A percentile compares a stretch with the other conserved stretches of the same genome.
phyloP scores from a whole-genome alignment of 92 coral and sea anemone genomes.

The Umimayanthus kanabou region DNA sequence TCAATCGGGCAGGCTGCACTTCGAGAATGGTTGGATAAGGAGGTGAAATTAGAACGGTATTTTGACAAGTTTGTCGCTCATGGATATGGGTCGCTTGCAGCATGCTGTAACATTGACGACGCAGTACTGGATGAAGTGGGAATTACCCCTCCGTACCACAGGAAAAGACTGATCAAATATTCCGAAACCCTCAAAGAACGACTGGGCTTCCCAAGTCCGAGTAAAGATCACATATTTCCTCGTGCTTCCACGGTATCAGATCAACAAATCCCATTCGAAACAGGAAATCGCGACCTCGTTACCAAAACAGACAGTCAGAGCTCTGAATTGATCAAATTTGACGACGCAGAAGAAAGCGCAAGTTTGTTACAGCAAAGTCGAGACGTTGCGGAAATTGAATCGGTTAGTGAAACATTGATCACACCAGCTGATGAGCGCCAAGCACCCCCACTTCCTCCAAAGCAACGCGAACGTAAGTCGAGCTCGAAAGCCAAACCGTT shows the following conservation, averaged over 20 bases:
- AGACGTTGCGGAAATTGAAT: slow-evolving; percentile 5
- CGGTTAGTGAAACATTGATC: neutral
- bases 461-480: slow-evolving; percentile 5
- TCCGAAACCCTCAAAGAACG: slow-evolving; percentile 64
- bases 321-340: neutral
- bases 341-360: neutral
- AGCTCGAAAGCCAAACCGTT: slow-evolving; percentile 37
- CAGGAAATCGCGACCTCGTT: slow-evolving; percentile 46
- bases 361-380: neutral
- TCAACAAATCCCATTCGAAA: slow-evolving; percentile 37
- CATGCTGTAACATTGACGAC: slow-evolving; percentile 66
- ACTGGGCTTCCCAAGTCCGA: slow-evolving; percentile 37
- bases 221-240: slow-evolving; percentile 21
- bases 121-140: slow-evolving; percentile 72
- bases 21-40: slow-evolving; percentile 85
- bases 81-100: slow-evolving; percentile 74
- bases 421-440: neutral
- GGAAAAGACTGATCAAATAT: slow-evolving; percentile 75
- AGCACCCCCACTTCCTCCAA: slow-evolving; percentile 61
- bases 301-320: slow-evolving; percentile 36
- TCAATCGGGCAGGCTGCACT: slow-evolving; percentile 58
- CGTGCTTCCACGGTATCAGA: slow-evolving; percentile 28
- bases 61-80: slow-evolving; percentile 76
- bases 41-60: slow-evolving; percentile 90
- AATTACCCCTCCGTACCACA: slow-evolving; percentile 81